Conservation (phyloP, 1,140 invertebrate species). For the Bombus affinis region DNA sequence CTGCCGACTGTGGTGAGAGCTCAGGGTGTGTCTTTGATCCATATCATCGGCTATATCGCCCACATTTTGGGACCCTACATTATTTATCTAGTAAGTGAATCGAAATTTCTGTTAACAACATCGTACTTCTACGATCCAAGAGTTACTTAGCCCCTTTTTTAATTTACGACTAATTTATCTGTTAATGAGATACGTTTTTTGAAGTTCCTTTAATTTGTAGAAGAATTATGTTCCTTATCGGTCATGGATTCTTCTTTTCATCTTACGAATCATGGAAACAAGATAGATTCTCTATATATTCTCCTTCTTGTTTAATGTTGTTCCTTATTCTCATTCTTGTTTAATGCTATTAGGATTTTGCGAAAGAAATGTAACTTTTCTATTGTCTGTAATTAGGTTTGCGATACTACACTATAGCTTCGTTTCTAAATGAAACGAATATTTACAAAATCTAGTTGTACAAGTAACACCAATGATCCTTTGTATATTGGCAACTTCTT, state of each 20-base stretch:
- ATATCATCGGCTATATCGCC: slow-evolving; percentile 92
- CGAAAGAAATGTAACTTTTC: not conserved
- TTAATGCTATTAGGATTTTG: not conserved
- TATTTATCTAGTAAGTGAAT: slow-evolving; percentile 86
- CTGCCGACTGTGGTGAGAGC: slow-evolving; percentile 93
- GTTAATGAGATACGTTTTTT: not conserved
- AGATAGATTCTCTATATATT: too few relatives aligned
- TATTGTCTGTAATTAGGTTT: too few relatives aligned
- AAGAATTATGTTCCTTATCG: not conserved
- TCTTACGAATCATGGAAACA: too few relatives aligned
- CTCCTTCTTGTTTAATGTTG: too few relatives aligned
- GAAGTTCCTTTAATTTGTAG: not conserved
- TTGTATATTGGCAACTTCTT: too few relatives aligned
- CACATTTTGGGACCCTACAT: slow-evolving; percentile 92
- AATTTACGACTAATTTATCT: not conserved
- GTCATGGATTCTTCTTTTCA: not conserved
- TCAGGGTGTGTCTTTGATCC: slow-evolving; percentile 92
- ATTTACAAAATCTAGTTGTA: too few relatives aligned
- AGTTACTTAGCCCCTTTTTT: too few relatives aligned
- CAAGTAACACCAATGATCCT: too few relatives aligned
- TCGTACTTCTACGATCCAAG: not conserved
- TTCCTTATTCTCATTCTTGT: not conserved
- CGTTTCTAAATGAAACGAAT: too few relatives aligned
- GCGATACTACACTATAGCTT: too few relatives aligned
- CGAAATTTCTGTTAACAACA: not conserved